Conservation (phyloP, 2,113 vertebrate genomes). For the Australoheros scitulus region DNA sequence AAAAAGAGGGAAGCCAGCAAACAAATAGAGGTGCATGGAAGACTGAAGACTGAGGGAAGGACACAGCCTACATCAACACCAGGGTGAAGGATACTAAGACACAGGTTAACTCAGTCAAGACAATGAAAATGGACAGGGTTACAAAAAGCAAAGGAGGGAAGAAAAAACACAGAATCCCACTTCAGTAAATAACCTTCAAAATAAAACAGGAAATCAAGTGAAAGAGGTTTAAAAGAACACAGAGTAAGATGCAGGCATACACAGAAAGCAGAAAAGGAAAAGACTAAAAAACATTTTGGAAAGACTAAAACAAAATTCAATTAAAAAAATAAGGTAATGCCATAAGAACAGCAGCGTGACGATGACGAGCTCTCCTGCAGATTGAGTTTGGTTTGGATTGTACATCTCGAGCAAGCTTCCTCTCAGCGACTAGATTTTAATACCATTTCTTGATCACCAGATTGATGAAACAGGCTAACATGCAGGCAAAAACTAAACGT, state of each 20-base stretch:
- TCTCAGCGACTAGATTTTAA: background rate
- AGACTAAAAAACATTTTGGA: background rate
- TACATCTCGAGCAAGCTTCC: background rate
- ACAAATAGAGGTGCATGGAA: no score
- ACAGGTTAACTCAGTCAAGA: background rate
- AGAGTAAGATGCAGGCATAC: background rate
- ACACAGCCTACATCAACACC: background rate
- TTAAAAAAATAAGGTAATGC: background rate
- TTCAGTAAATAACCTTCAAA: background rate
- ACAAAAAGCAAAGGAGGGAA: background rate
- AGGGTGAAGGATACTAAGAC: background rate
- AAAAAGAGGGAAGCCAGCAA: no score
- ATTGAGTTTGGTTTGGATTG: background rate
- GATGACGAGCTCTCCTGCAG: background rate
- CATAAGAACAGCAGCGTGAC: background rate
- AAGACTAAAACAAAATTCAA: background rate
- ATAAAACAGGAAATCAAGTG: background rate
- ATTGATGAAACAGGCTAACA: background rate
- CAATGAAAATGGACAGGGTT: accelerated
- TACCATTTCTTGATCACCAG: background rate
- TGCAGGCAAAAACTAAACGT: background rate
- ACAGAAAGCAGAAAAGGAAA: background rate
- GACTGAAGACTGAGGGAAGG: background rate
- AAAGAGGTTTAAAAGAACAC: background rate
- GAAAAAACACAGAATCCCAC: background rate